Evolutionary conservation across 2,888 invertebrate genomes (phyloP), one percentile per base, ranked within the genome.

Genomic region (Microctonus brassicae): DNA sequence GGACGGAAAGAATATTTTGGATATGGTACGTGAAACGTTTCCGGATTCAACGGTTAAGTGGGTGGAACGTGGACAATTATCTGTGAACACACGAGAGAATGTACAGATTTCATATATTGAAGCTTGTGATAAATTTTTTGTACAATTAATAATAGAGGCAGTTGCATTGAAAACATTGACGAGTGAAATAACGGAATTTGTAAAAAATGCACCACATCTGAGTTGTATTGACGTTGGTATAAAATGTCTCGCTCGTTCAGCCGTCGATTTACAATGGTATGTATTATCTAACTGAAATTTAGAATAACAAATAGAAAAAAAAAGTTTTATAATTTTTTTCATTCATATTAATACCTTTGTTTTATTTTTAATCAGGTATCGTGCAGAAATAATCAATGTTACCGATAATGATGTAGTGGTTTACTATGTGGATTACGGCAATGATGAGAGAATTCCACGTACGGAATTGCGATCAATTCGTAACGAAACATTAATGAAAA

Each of bases 401-500:
- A 89, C 89, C 1, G 89, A 89, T 5, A 88, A 88, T 39, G 91
- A 91, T 73, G 90, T 93, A 0, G 88, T 91, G 69, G 94, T 99
- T 0, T 90, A 93, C 2, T 99, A 97, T 88, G 93, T 99, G 17
- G 99, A 99, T 89, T 99, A 95, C 88, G 99, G 99, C 6, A 98
- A 98, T 88, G 94, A 95, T 81, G 97, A 97, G 84, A 90, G 90
- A n/a, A 91, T 96, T 1, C 86, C 90, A 7, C 84, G 89, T 0
- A 88, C 89, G 11, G 88, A 91, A 42, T 86, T 95, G 33, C 91
- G 92, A 73, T 88, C 89, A 24, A 93, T 95, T 26, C 90, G 91
- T 4, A 89, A 91, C 4, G 91, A 92, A 68, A 89, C 93, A 75
- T 88, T 94, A 4, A 89, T 88, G 2, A 86, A 86, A 75, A 88